Base-by-base conservation (phyloP, 2,113 vertebrate genomes). In the Motacilla alba region DNA sequence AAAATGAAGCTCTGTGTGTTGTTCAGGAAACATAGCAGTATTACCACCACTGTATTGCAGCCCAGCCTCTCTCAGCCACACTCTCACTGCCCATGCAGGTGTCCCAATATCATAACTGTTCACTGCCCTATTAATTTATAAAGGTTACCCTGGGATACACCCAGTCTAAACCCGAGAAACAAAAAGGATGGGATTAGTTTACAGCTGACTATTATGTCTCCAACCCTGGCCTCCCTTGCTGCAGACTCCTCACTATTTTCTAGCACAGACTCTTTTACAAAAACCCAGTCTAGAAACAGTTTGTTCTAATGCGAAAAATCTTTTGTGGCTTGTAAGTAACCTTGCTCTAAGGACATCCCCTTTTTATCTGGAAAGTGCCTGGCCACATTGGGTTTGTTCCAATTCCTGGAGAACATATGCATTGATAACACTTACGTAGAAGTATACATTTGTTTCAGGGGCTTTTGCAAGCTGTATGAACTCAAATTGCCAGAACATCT, bases 171-270 rank as follows among this genome's bases (percentile, higher is more conserved):
- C 1, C 2, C 5, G 22, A 74, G 18, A 53, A 62, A 64, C 6
- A 83, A 4, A 63, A 91, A 81, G 28, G 21, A 17, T 1, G 63
- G 39, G 21, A 70, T 41, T 37, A 39, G 6, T 56, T 76, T 59
- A 27, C 2, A 2, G 13, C 33, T 80, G 35, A 56, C 15, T 44
- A 21, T 37, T 50, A 63, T 21, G 7, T 70, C 27, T 90, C 39
- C 22, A 44, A 5, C 14, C 62, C 26, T 19, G 24, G 4, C 70
- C 15, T 49, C 68, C 31, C 59, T 70, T 0, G 0, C 43, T 59
- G 35, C 55, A 94, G 43, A 27, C 10, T 67, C 14, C 19, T 8
- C 37, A 22, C 2, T 73, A 23, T 79, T 87, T 89, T 77, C n/a
- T 33, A 83, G 35, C 26, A 74, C 4, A 73, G 28, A 35, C 1